Percentiles rank a stretch among this genome's conserved stretches.
These are phyloP conservation scores for Miltochrista miniata DNA, from an alignment of 2,888 invertebrate genomes.

Conservation along the genomic window DNA sequence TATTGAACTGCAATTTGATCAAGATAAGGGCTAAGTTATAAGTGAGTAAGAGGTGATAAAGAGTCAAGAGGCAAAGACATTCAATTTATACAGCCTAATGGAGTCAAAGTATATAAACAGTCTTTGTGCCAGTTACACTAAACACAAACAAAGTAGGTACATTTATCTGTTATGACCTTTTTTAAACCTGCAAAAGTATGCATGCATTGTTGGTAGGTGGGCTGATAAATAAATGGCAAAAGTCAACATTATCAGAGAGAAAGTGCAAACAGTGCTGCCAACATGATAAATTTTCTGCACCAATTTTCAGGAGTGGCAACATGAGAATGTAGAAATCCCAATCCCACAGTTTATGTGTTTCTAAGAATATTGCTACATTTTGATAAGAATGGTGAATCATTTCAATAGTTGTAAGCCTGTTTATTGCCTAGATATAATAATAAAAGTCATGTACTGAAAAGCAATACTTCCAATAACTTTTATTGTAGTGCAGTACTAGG, in stretches of 20 bases:
- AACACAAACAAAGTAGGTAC: neutral
- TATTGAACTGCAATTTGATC: neutral
- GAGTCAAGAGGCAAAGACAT: neutral
- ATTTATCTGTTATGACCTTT: slow-evolving; percentile 7
- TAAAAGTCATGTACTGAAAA: neutral
- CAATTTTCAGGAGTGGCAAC: slow-evolving; percentile 31
- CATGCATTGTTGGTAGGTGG: slow-evolving; percentile 40
- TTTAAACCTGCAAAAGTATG: slow-evolving; percentile 18
- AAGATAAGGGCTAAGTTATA: neutral
- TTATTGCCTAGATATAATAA: slow-evolving; percentile 19
- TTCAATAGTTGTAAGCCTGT: slow-evolving; percentile 10
- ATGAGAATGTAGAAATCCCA: slow-evolving; percentile 13
- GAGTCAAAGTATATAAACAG: neutral
- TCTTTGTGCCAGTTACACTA: neutral
- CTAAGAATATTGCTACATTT: slow-evolving; percentile 17
- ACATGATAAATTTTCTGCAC: slow-evolving; percentile 24
- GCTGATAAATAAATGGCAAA: slow-evolving; percentile 45
- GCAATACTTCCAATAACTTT: neutral
- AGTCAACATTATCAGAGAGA: slow-evolving; percentile 49
- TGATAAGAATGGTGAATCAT: slow-evolving; percentile 34
- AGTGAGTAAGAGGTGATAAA: neutral
- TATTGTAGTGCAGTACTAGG: neutral
- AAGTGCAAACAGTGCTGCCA: slow-evolving; percentile 40
- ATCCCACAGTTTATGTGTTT: slow-evolving; percentile 11
- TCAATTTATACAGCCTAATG: neutral